Evolutionary conservation across 2,888 invertebrate genomes (phyloP), one percentile per base, ranked within the genome.

Genomic region (Antheraea yamamai): DNA sequence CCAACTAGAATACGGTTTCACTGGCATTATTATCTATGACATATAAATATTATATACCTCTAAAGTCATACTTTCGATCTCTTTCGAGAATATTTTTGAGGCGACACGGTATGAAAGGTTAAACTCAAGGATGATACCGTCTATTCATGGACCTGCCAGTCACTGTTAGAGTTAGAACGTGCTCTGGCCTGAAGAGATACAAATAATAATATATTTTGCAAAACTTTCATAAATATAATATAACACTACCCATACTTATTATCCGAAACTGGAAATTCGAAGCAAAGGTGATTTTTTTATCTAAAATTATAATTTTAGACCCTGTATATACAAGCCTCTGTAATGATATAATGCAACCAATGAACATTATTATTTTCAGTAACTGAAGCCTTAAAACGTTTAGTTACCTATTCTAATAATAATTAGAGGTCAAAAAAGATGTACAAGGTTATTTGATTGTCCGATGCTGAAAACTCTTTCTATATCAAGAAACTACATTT

Each of bases 1-100:
- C 70, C 70, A 70, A 10, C 39, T 70, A 39, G 70, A 39, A 70
- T 68, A 70, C 12, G 39, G 39, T 39, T 70, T 70, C n/a, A 70
- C 12, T 39, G 39, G 35, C 68, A 39, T 30, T 39, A 70, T 35
- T 70, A 47, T 47, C 4, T 70, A 39, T 70, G 68, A 20, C 68
- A 39, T 70, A 30, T 66, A 26, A 30, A 70, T 18, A 39, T 10
- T 70, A 18, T 70, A 39, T 39, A 70, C 2, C 10, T 20, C 4
- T 70, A 35, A 10, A 70, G 39, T 1, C 18, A 66, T 30, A 66
- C 8, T 70, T 68, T n/a, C 20, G n/a, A 70, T n/a, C 39, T 70
- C 39, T 39, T 68, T 70, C 1, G 8, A 39, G n/a, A 20, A 12
- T 3, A 23, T 8, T 61, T 61, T 61, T 61, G n/a, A n/a, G 7